These are phyloP conservation scores for Urocolius indicus DNA, from an alignment of 2,113 vertebrate species.

Conservation along the genomic window DNA sequence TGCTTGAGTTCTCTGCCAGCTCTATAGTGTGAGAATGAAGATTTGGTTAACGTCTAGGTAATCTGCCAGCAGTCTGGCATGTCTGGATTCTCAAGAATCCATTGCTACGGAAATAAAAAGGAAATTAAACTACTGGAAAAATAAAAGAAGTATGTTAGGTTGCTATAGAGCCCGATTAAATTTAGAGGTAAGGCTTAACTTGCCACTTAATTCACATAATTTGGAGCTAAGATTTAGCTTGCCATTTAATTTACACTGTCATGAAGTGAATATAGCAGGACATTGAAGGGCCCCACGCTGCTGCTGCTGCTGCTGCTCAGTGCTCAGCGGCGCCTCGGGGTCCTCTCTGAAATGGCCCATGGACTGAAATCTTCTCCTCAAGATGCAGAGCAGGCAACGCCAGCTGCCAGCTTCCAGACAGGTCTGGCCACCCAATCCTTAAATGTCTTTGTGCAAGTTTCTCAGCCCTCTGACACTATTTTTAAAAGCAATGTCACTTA, in stretches of 20 bases:
- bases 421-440: neutral
- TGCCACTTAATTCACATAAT: neutral
- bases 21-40: neutral
- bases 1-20: neutral
- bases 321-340: fast-evolving
- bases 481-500: neutral
- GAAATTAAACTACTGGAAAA: conserved; percentile 59
- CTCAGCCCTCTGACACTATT: neutral
- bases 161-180: neutral
- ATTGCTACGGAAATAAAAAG: conserved; percentile 50
- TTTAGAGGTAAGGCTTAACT: neutral
- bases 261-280: neutral
- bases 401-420: neutral
- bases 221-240: neutral
- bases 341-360: neutral
- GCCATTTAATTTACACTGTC: neutral
- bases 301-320: neutral
- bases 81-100: conserved; percentile 66
- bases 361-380: neutral
- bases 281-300: neutral
- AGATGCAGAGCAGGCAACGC: neutral
- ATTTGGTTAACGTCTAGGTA: neutral
- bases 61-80: conserved; percentile 31
- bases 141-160: conserved; percentile 2
- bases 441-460: neutral